These are phyloP conservation scores for Drosophila eugracilis DNA, from an alignment of 1,140 invertebrate genomes.

Conservation along the genomic window DNA sequence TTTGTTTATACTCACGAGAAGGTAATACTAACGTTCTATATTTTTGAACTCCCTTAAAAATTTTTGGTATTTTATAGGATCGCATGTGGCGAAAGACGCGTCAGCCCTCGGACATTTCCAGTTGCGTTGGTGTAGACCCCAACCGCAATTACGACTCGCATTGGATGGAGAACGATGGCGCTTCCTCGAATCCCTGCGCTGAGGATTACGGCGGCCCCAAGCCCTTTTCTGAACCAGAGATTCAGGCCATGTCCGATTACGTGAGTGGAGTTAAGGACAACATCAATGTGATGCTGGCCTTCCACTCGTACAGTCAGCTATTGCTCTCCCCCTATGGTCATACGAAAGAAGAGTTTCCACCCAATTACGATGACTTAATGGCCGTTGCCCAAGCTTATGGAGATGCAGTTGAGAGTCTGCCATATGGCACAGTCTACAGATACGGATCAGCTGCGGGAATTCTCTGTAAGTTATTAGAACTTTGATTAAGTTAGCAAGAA, in stretches of 20 bases:
- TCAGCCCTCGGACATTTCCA: constrained; percentile 51
- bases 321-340: constrained; percentile 86
- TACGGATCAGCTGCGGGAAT: constrained; percentile 86
- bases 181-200: constrained; percentile 86
- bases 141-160: constrained; percentile 90
- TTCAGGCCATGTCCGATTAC: constrained; percentile 87
- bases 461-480: constrained; percentile 85
- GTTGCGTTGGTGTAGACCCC: constrained; percentile 88
- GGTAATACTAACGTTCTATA: constrained; percentile 10
- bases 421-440: constrained; percentile 86
- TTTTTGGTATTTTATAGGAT: constrained; percentile 58
- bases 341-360: constrained; percentile 81
- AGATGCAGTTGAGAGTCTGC: constrained; percentile 80
- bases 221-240: constrained; percentile 93
- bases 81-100: constrained; percentile 86
- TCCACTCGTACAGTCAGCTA: constrained; percentile 86
- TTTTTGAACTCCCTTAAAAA: background rate
- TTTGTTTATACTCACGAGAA: constrained; percentile 87
- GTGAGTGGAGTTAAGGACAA: constrained; percentile 85
- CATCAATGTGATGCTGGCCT: constrained; percentile 86
- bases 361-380: constrained; percentile 86
- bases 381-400: constrained; percentile 85
- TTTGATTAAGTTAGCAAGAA: background rate
- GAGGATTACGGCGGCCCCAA: constrained; percentile 89
- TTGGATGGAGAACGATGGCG: constrained; percentile 86